Conservation (phyloP, 2,797 vertebrate genomes). For the Acipenser ruthenus region DNA sequence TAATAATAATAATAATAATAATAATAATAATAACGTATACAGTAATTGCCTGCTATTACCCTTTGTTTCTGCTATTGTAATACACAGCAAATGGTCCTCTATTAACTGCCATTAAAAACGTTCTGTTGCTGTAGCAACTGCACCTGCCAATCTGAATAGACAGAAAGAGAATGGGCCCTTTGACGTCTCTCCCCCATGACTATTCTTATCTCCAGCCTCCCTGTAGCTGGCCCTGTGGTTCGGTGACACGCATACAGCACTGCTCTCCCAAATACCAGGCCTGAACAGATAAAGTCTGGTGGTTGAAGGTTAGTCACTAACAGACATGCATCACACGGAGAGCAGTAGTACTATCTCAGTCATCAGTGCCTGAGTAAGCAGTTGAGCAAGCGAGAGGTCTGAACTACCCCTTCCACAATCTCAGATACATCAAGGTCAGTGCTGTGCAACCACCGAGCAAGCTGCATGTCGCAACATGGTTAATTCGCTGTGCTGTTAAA, state of each 20-base stretch:
- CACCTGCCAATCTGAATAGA: neutral
- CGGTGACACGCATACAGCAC: neutral
- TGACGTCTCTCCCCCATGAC: neutral
- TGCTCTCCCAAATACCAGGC: too few relatives aligned
- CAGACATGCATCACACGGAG: neutral
- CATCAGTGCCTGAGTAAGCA: neutral
- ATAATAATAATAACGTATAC: too few relatives aligned
- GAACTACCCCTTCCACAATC: neutral
- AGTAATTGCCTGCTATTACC: neutral
- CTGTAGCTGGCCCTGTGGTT: neutral
- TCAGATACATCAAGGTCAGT: neutral
- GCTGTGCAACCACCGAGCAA: too few relatives aligned
- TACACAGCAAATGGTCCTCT: neutral
- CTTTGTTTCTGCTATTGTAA: neutral
- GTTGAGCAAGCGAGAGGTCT: neutral
- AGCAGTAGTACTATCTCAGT: neutral
- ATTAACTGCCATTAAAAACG: neutral
- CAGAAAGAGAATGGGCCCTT: neutral
- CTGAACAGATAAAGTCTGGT: too few relatives aligned
- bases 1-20: too few relatives aligned
- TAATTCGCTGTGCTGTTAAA: too few relatives aligned
- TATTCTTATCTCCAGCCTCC: neutral
- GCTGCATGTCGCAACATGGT: too few relatives aligned
- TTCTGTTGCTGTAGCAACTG: constrained; percentile 3
- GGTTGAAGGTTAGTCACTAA: too few relatives aligned